Evolutionary conservation across 92 coral and sea anemone genomes (phyloP), one percentile per base, ranked within the genome.

Genomic region (Desmophyllum pertusum): DNA sequence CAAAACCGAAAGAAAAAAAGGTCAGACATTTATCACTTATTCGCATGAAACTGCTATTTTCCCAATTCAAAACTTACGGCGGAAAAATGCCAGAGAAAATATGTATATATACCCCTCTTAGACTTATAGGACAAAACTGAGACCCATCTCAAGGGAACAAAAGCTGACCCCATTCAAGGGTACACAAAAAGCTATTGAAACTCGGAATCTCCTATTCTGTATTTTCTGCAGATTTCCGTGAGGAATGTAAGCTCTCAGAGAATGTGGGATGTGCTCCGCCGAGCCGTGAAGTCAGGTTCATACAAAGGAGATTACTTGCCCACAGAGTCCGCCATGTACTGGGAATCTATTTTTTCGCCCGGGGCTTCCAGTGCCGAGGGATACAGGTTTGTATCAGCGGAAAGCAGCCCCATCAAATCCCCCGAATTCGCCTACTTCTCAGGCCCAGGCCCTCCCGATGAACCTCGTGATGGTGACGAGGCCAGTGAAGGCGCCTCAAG

Each of bases 331-430:
- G 83, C 94, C 19, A 82, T 89, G 86, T 75, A 84, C 7, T 94
- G 98, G 98, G 98, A 94, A 75, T 88, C 98, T 25, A 80, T 94
- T 77, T 91, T 94, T 76, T 76, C 94, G 11, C 83, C 92, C 3
- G 93, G 85, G 27, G 86, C 31, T 3, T 88, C 88, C 64, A 80
- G 83, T 18, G 81, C 73, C 7, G 88, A 83, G 14, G 89, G 87
- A 29, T 85, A 88, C 43, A 76, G 74, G 15, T 86, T 83, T 29
- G 72, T 63, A 40, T 72, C 91, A 2, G 64, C 51, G 3, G 23
- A 75, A 10, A 69, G 81, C 40, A 78, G 78, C 59, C 90, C 90
- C 9, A 64, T 75, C 15, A 84, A 84, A 62, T 72, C 89, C 14
- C 78, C 79, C 0, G 89, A 81, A 13, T 64, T 89, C 35, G 79